Evolutionary conservation across 2,113 vertebrate species (phyloP), one percentile per base, ranked within the genome.

Genomic region (Capreolus pygargus): DNA sequence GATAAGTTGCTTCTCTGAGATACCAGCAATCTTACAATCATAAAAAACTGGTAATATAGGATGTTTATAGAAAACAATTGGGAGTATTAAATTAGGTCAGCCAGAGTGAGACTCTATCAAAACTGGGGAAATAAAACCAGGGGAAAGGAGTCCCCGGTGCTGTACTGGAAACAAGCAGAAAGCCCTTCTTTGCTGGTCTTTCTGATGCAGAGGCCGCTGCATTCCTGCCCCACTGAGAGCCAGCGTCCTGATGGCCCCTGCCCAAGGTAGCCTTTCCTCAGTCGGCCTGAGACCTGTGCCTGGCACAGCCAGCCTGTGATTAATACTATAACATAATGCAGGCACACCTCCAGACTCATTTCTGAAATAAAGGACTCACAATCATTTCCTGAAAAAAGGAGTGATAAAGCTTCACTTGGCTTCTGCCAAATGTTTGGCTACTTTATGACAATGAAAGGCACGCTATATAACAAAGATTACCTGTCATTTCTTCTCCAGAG

Each of bases 331-430:
- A 50, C 92, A 57, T 19, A 96, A 89, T 6, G 70, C 36, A 6
- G 2, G 27, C 23, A n/a, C 81, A n/a, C n/a, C 45, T 82, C 78
- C 70, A 89, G 54, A 67, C 39, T 78, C 82, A 16, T 52, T 96
- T 36, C 47, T 95, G 19, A 96, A 91, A 58, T 60, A 89, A 91
- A 36, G 67, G n/a, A 70, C 50, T 96, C 23, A 7, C 27, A 81
- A 84, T 86, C 45, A 45, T 30, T 93, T 92, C 82, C 89, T 60
- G 78, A 79, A 85, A 90, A 74, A 78, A 64, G 45, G 74, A 64
- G 1, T 55, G 43, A 45, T 55, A 86, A 30, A 84, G 43, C 13
- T 50, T 47, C 25, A 17, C 30, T 82, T 54, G 52, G 91, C 43
- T 91, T 92, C 36, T 86, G 88, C 36, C 94, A 78, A 95, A 45